phyloP scores from a whole-genome alignment of 2,113 vertebrate species.

The Bos taurus region DNA sequence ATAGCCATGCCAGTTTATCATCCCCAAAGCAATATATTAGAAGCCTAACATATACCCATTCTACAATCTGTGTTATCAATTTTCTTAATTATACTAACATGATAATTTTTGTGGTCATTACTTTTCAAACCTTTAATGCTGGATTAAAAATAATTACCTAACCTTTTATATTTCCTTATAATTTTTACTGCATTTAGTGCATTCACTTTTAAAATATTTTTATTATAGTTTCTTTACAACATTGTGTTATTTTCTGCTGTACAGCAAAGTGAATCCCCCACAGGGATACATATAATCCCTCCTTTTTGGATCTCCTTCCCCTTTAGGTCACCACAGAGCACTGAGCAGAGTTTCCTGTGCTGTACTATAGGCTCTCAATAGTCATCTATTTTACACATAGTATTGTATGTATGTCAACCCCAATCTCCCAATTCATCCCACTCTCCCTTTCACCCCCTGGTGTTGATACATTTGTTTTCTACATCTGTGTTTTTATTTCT shows the following conservation, averaged over 20 bases:
- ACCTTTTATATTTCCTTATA: not conserved
- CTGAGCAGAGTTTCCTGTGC: not conserved
- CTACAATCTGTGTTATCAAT: not conserved
- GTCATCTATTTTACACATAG: not conserved
- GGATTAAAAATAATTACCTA: not conserved
- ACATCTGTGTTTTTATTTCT: not conserved
- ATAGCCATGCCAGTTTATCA: not conserved
- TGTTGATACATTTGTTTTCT: not conserved
- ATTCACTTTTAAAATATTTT: not conserved
- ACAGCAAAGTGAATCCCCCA: not conserved
- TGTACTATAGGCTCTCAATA: not conserved
- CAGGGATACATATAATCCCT: not conserved
- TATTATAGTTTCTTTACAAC: not conserved
- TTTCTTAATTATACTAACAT: not conserved
- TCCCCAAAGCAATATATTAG: not conserved
- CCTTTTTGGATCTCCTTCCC: not conserved
- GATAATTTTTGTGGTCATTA: not conserved
- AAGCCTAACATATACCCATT: not conserved
- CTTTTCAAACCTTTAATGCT: not conserved
- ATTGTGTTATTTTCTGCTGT: not conserved
- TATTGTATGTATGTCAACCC: not conserved
- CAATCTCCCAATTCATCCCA: not conserved
- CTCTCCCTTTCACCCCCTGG: not conserved
- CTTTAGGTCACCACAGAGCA: not conserved
- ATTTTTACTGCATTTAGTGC: not conserved